A percentile compares a stretch with the other conserved stretches of the same genome.
Conservation (phyloP, 2,797 vertebrate genomes). For the Coccyzus lansbergi region DNA sequence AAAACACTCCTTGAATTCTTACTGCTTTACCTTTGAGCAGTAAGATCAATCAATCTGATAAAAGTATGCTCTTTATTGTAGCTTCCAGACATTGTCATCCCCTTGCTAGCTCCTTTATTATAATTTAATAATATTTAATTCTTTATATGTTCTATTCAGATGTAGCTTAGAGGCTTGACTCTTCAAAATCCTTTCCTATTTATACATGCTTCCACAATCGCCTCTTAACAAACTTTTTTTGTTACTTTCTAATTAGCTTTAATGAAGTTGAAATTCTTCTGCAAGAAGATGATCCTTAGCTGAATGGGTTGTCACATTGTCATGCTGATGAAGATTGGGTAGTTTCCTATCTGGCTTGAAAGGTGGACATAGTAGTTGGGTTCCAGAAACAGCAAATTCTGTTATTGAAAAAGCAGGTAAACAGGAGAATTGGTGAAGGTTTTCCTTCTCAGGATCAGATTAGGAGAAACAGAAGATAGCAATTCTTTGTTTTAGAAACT, state of each 20-base stretch:
- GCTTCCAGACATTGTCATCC: neutral
- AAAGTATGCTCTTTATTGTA: neutral
- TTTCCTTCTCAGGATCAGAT: neutral
- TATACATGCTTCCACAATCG: neutral
- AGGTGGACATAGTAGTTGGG: neutral
- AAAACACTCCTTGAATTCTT: neutral
- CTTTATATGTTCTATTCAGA: neutral
- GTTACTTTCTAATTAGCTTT: neutral
- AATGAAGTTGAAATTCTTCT: neutral
- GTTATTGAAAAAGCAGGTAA: neutral
- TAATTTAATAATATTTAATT: neutral
- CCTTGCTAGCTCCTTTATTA: neutral
- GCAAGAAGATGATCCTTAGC: neutral
- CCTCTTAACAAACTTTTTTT: rapidly evolving
- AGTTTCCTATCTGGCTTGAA: neutral
- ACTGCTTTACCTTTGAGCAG: neutral
- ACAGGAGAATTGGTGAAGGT: neutral
- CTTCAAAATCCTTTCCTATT: neutral
- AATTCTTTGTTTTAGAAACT: neutral
- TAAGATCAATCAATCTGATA: neutral
- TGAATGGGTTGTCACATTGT: neutral
- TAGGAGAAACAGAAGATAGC: neutral
- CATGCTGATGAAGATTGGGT: neutral
- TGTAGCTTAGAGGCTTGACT: neutral
- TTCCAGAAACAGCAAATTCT: neutral